These are phyloP conservation scores for Prunella fulvescens DNA, from an alignment of 2,113 vertebrate genomes.

Conservation along the genomic window DNA sequence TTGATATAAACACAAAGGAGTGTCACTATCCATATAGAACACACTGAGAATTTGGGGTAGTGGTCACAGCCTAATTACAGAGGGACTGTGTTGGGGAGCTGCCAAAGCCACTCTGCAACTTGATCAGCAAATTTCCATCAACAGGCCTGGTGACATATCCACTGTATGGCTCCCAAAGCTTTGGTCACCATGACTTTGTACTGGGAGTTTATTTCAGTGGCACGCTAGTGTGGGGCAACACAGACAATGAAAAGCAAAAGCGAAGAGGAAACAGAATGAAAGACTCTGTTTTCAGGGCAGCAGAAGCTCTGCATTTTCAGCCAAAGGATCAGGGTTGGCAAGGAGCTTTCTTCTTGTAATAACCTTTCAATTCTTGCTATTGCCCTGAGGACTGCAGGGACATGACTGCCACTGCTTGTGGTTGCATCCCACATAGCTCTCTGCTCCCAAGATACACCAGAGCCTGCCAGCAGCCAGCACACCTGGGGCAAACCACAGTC, in stretches of 20 bases:
- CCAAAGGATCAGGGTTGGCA: background rate
- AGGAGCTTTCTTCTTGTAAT: background rate
- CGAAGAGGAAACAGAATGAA: background rate
- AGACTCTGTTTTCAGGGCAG: background rate
- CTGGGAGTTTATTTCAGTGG: background rate
- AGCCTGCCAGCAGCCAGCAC: background rate
- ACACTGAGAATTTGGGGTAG: accelerated
- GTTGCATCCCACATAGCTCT: background rate
- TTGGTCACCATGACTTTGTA: no score
- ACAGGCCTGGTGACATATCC: background rate
- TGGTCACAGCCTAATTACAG: background rate
- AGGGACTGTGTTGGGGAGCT: background rate
- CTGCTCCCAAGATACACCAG: background rate
- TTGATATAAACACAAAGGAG: background rate
- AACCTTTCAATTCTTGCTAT: background rate
- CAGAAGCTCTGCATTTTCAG: background rate
- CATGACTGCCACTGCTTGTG: background rate
- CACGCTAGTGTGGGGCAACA: background rate
- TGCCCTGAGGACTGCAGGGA: background rate
- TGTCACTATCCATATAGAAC: background rate
- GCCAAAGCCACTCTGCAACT: background rate
- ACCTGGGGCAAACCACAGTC: background rate
- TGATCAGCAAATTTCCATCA: background rate
- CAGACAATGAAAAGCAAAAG: background rate
- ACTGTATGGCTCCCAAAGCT: background rate